Evolutionary conservation across 1,140 invertebrate genomes (phyloP).

Genomic region (Neodiprion pinetum): DNA sequence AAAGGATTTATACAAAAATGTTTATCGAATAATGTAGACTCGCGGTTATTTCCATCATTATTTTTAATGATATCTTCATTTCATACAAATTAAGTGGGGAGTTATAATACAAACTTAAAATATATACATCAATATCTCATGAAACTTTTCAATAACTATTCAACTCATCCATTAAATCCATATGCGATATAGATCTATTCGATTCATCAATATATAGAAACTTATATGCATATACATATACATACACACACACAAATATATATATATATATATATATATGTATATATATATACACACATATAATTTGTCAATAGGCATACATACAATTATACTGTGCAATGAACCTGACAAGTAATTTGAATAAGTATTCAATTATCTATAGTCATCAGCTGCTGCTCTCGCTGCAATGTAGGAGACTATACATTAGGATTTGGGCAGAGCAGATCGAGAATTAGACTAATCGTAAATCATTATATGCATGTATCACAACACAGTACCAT

Average conservation of each 20-base stretch:
- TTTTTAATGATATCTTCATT: slow-evolving; percentile 60
- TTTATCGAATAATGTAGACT: too few species aligned
- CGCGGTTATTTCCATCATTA: slow-evolving; percentile 43
- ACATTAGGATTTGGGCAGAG: slow-evolving; percentile 37
- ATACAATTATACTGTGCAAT: slow-evolving; percentile 43
- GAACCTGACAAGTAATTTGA: slow-evolving; percentile 54
- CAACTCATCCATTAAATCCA: slow-evolving; percentile 50
- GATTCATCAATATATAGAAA: slow-evolving; percentile 29
- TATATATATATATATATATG: neutral
- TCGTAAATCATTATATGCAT: neutral
- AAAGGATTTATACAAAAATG: too few species aligned
- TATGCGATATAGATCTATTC: slow-evolving; percentile 50
- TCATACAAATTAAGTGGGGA: slow-evolving; percentile 60
- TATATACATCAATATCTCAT: slow-evolving; percentile 60
- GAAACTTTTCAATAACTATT: slow-evolving; percentile 50
- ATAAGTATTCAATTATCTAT: slow-evolving; percentile 48
- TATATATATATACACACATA: slow-evolving; percentile 19
- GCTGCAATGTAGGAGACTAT: slow-evolving; percentile 15
- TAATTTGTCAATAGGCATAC: slow-evolving; percentile 12
- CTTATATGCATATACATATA: too few species aligned
- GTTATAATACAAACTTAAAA: slow-evolving; percentile 62
- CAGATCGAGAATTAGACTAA: slow-evolving; percentile 32
- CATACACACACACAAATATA: too few species aligned
- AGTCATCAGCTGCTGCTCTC: slow-evolving; percentile 23
- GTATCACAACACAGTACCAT: too few species aligned